Evolutionary conservation across 2,113 vertebrate genomes (phyloP).

Genomic region (Neodon shergylaensis): DNA sequence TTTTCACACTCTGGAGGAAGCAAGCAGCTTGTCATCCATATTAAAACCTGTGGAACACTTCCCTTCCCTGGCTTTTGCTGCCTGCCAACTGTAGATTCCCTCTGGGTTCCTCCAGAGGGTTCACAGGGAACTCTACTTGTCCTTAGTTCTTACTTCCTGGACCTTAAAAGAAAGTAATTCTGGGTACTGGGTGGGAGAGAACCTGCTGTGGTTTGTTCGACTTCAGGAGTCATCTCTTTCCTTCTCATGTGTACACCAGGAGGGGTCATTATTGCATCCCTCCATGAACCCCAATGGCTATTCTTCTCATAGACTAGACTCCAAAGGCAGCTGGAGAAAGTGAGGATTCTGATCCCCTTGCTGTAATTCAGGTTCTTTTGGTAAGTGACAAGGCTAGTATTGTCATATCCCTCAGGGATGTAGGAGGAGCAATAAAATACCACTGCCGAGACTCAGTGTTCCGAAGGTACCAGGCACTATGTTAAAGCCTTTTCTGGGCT

Average conservation of each 20-base stretch:
- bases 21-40: constrained; percentile 72
- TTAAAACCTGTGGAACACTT: constrained; percentile 49
- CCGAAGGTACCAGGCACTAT: background rate
- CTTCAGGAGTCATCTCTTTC: background rate
- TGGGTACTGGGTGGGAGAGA: constrained; percentile 36
- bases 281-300: background rate
- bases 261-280: background rate
- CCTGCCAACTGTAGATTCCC: constrained; percentile 33
- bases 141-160: constrained; percentile 19
- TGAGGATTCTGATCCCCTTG: background rate
- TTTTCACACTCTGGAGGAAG: constrained; percentile 49
- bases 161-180: constrained; percentile 50
- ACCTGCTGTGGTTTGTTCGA: background rate
- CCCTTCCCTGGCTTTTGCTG: constrained; percentile 26
- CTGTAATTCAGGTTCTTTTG: background rate
- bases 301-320: background rate
- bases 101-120: background rate
- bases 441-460: background rate
- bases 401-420: background rate
- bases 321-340: background rate
- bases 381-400: background rate
- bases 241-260: background rate
- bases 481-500: background rate
- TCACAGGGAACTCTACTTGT: background rate
- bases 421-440: background rate